A percentile compares a stretch with the other conserved stretches of the same genome.
These are phyloP conservation scores for Achlya flavicornis DNA, from an alignment of 2,888 invertebrate genomes.

Conservation along the genomic window DNA sequence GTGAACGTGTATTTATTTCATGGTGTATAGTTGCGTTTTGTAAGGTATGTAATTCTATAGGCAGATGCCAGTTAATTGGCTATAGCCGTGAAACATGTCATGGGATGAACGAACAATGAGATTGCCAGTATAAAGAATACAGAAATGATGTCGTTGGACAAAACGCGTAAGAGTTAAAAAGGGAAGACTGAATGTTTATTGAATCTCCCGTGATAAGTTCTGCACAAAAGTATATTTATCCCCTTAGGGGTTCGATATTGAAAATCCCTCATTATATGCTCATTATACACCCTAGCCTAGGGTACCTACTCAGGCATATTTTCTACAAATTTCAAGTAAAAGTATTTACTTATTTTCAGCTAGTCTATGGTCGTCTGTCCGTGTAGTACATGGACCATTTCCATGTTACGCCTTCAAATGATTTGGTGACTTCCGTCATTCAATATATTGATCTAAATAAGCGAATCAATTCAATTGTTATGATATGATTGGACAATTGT, in stretches of 20 bases:
- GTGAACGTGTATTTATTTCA: neutral
- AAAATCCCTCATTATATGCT: too few relatives aligned
- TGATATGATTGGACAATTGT: neutral
- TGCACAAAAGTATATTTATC: too few relatives aligned
- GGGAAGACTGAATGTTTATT: too few relatives aligned
- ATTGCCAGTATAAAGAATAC: neutral
- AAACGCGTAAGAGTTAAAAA: too few relatives aligned
- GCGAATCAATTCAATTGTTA: neutral
- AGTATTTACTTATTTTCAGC: too few relatives aligned
- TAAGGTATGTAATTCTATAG: neutral
- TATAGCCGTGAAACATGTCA: neutral
- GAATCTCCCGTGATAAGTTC: too few relatives aligned
- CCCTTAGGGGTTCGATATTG: too few relatives aligned
- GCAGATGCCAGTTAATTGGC: neutral
- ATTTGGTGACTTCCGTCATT: neutral
- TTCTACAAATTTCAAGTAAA: too few relatives aligned
- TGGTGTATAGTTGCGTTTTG: neutral
- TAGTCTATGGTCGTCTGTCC: neutral
- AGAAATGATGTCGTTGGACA: neutral
- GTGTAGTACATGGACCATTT: neutral
- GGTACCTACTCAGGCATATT: too few relatives aligned
- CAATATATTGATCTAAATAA: slow-evolving; percentile 4
- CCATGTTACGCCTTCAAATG: neutral
- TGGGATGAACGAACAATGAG: neutral
- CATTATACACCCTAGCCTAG: too few relatives aligned